Conservation (phyloP, 1,140 invertebrate genomes). For the Drosophila simulans region DNA sequence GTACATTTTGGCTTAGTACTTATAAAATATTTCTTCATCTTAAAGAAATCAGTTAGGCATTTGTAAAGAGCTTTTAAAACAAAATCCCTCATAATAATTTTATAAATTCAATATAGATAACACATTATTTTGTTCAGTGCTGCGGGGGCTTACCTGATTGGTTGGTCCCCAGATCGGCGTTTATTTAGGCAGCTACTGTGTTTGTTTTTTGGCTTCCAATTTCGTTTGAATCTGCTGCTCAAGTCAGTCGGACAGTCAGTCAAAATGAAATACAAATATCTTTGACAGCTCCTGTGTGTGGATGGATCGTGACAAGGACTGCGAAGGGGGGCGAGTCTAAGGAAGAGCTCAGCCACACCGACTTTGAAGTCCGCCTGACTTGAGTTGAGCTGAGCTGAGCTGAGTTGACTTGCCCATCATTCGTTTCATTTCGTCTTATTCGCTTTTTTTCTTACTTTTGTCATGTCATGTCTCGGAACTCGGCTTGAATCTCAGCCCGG, state of each 20-base stretch:
- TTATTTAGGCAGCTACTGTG: conserved; percentile 81
- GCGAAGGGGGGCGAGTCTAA: conserved; percentile 3
- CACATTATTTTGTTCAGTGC: conserved; percentile 13
- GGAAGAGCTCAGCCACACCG: conserved; percentile 45
- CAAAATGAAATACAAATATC: conserved; percentile 80
- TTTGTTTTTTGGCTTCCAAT: conserved; percentile 74
- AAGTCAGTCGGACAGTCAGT: conserved; percentile 53
- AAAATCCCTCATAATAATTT: background rate
- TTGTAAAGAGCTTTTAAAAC: no score
- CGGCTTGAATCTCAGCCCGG: conserved; percentile 45
- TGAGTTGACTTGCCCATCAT: conserved; percentile 54
- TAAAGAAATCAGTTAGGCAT: no score
- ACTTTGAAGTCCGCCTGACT: conserved; percentile 73
- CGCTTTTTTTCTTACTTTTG: conserved; percentile 46
- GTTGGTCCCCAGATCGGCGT: conserved; percentile 50
- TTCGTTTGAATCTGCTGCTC: conserved; percentile 65
- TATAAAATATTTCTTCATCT: no score
- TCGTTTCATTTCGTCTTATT: conserved; percentile 53
- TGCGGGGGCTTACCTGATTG: conserved; percentile 35
- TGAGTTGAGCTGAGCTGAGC: conserved; percentile 27
- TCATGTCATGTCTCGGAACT: conserved; percentile 59
- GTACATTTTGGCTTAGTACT: no score
- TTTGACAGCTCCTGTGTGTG: conserved; percentile 75
- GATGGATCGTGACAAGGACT: conserved; percentile 27
- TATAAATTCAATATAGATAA: no score